These are phyloP conservation scores for Trogon surrucura DNA, from an alignment of 2,113 vertebrate species.

Conservation along the genomic window DNA sequence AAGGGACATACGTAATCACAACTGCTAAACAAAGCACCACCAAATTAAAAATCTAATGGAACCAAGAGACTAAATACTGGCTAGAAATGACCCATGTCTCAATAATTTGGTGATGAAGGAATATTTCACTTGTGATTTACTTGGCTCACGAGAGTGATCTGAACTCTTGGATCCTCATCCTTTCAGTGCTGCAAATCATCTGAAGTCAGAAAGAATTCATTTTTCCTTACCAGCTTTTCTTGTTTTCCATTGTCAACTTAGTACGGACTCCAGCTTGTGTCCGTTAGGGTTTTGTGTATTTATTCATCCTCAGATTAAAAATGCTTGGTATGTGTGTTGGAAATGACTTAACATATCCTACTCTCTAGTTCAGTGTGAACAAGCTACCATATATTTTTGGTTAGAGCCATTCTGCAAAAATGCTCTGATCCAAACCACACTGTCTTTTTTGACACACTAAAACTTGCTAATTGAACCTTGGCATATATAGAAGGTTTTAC, in stretches of 20 bases:
- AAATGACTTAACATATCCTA: not conserved
- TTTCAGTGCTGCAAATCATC: not conserved
- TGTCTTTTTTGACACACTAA: not conserved
- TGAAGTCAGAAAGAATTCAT: not conserved
- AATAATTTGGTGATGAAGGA: not conserved
- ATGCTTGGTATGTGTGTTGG: not conserved
- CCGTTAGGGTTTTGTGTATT: not conserved
- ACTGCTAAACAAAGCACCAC: not conserved
- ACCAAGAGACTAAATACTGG: not conserved
- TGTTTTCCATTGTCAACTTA: not conserved
- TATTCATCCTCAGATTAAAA: not conserved
- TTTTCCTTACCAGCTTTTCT: not conserved
- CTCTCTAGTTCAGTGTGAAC: not conserved
- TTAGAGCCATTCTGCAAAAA: not conserved
- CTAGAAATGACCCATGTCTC: not conserved
- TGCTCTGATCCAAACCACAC: not conserved
- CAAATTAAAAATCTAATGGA: not conserved
- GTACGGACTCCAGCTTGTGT: not conserved
- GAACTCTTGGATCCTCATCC: not conserved
- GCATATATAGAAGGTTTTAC: not conserved
- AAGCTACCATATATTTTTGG: not conserved
- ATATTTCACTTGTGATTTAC: not conserved
- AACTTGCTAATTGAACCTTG: not conserved
- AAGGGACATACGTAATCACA: not conserved
- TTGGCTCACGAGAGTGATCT: not conserved